Base-by-base conservation (phyloP, 2,797 vertebrate genomes). In the Phataginus tetradactyla region DNA sequence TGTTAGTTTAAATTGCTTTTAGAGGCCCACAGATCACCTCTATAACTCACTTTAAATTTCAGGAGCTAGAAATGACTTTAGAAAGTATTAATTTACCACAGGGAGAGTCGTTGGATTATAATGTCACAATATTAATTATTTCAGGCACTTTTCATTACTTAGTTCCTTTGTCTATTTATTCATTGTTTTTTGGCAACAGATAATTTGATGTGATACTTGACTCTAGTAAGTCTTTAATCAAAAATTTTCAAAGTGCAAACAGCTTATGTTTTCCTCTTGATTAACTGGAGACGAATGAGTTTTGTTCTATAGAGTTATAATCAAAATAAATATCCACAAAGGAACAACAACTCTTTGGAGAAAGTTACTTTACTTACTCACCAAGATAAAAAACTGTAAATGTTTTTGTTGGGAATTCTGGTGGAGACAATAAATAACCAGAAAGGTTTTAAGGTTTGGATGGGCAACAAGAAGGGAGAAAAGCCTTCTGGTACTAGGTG, bases 1-100 rank as follows among this genome's bases (percentile, higher is more conserved):
- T 86, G 74, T 95, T 89, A 49, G 79, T 93, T 96, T 96, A 96
- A 85, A 92, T 86, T 95, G 90, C 94, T 92, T 92, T 97, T 88
- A 90, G 94, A 92, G 59, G 63, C 39, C n/a, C 45, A 88, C 66
- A 74, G 84, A 71, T 90, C 68, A 90, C n/a, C 39, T n/a, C 39
- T 51, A 4, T 93, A 87, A 80, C 80, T 95, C 81, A 93, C 42
- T 84, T 71, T 86, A 80, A 59, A 87, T 90, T n/a, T n/a, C 29
- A 96, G 42, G 86, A 94, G 39, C n/a, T 79, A 86, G 71, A 75
- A 61, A 91, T 90, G 69, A 93, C 77, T 94, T 95, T 85, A 87
- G 57, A 78, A 94, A 92, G 45, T 69, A 92, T 92, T 91, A 71
- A 85, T 72, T 96, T n/a, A 81, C 59, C 18, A 64, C 37, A 75